Evolutionary conservation across 2,797 vertebrate genomes (phyloP), one percentile per base, ranked within the genome.

Genomic region (Arctocebus calabarensis): DNA sequence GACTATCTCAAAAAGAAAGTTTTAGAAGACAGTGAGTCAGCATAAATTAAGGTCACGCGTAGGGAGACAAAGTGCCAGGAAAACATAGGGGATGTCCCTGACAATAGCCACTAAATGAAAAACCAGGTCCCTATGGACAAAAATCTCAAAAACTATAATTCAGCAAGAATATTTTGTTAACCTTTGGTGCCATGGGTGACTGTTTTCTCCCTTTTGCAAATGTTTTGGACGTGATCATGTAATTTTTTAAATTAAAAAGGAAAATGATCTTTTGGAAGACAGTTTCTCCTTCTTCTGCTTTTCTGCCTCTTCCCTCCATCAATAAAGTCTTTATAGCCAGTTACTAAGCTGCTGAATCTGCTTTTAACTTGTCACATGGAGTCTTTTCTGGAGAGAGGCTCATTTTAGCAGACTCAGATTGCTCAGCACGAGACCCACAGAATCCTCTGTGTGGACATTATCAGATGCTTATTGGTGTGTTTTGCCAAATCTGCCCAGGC

Each of bases 401-500:
- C 27, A 3, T 81, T 81, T 96, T 40, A 91, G 59, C 22, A 66
- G 45, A 84, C 29, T 84, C 84, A 89, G 55, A 86, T 27, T 70
- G 48, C 64, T 52, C 7, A 82, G 57, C 13, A 32, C 1, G 16
- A 70, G 52, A 88, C 37, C 37, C 66, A 79, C 45, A 96, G 90
- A 94, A 64, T 92, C 83, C 45, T 94, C 77, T 66, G 34, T 77
- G 70, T 89, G 91, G 87, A 87, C 62, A 62, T 94, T 75, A 73
- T 81, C 82, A 96, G 89, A 85, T 89, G 86, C n/a, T 94, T 91
- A 29, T 29, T 73, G 81, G 27, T 29, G 16, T 81, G 3, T 52
- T 90, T 83, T 88, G 89, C 64, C 88, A 84, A 90, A 82, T 96
- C 82, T 94, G 40, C 94, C 23, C 14, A 88, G 55, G 37, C 77